phyloP scores from a whole-genome alignment of 1,140 invertebrate species.

The Panagrolaimus sp. region DNA sequence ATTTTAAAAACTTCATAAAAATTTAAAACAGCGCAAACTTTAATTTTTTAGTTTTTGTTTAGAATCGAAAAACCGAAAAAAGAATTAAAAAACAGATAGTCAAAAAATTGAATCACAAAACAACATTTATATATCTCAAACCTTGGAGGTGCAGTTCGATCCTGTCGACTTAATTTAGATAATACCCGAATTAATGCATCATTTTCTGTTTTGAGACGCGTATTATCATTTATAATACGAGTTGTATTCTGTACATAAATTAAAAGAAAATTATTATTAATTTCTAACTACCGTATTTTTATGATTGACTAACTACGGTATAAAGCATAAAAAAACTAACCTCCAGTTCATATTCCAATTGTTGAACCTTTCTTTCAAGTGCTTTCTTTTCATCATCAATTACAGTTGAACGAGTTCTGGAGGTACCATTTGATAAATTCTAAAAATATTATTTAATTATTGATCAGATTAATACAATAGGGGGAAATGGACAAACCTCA shows the following conservation, averaged over 20 bases:
- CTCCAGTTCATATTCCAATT: conserved; percentile 46
- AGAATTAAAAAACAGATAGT: not conserved
- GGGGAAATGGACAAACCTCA: not conserved
- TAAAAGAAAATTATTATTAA: not conserved
- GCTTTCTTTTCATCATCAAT: conserved; percentile 35
- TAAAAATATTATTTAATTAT: not conserved
- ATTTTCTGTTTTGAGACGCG: conserved; percentile 32
- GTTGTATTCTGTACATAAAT: not conserved
- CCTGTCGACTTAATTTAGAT: conserved; percentile 33
- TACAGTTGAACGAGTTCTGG: not conserved
- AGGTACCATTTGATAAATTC: conserved; percentile 5
- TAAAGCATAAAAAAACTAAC: conserved; percentile 17
- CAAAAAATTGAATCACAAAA: not conserved
- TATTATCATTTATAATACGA: conserved; percentile 20
- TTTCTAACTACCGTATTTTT: too few species aligned
- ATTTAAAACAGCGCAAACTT: too few species aligned
- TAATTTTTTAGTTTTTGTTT: too few species aligned
- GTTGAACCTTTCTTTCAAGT: conserved; percentile 38
- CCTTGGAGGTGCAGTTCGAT: conserved; percentile 18
- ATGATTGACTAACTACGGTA: too few species aligned
- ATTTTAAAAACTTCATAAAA: too few species aligned
- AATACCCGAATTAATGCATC: conserved; percentile 37
- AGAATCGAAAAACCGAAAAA: too few species aligned
- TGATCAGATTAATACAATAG: not conserved
- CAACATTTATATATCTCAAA: not conserved